Base-by-base conservation (phyloP, 2,888 invertebrate genomes). In the Drepanosiphum platanoidis region DNA sequence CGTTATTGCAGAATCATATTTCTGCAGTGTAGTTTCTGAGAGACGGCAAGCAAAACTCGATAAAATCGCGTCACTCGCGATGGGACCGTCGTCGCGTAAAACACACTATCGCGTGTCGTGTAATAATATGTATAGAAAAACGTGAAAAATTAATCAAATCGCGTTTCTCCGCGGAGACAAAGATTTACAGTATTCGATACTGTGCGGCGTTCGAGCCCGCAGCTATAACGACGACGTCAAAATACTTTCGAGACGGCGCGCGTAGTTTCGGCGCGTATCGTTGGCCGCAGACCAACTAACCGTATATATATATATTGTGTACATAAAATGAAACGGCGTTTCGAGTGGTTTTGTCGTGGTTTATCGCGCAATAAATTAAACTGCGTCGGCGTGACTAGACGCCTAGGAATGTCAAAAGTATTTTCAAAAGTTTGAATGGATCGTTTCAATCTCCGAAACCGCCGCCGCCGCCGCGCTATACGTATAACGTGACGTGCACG, bases 121-220 rank as follows among this genome's bases (percentile, higher is more conserved):
- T 64, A 32, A 78, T 30, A 64, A 61, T 77, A 8, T 22, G 32
- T 42, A 42, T 36, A 22, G 13, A 36, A 15, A 52, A 22, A 4
- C 22, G 18, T 3, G 52, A 34, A 75, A 58, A 75, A 75, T 75
- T 58, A 75, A 75, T 75, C 52, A 58, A 75, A 75, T 39, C 22
- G 64, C 64, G 77, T 36, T 52, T 34, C 18, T 74, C 27, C 18
- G 5, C 13, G 30, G 36, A 75, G 15, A n/a, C 58, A 18, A 9
- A 42, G 39, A 42, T 42, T 42, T 72, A n/a, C n/a, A n/a, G n/a
- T n/a, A 7, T 5, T 18, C 5, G 8, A 7, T 58, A 18, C 42
- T 39, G 13, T 27, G 15, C 15, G 27, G 5, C 8, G 9, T 61
- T n/a, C 0, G 27, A 8, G 27, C n/a, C 8, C 30, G 27, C 13